Percentiles rank a stretch among this genome's conserved stretches.
These are phyloP conservation scores for Ophraella communa DNA, from an alignment of 2,888 invertebrate species.

Conservation along the genomic window DNA sequence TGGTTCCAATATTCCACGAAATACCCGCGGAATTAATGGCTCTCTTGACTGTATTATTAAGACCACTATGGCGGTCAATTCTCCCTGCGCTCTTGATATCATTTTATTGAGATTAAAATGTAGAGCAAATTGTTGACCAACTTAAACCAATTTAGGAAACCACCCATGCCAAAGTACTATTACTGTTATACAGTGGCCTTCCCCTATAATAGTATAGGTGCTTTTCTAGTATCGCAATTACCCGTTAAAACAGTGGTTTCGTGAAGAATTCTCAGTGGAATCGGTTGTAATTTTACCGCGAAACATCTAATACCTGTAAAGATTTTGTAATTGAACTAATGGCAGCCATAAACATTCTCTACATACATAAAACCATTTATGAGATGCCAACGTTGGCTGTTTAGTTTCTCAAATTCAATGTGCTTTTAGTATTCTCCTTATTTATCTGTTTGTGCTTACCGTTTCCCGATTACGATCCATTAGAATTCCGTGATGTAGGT, in stretches of 20 bases:
- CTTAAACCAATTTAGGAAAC: too few relatives aligned
- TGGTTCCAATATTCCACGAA: too few relatives aligned
- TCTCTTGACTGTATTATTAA: too few relatives aligned
- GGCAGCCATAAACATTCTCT: constrained; percentile 32
- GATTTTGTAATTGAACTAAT: constrained; percentile 37
- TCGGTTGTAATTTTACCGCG: constrained; percentile 29
- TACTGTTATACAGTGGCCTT: too few relatives aligned
- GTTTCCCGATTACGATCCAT: constrained; percentile 8
- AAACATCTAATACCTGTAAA: constrained; percentile 34
- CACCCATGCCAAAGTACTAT: too few relatives aligned
- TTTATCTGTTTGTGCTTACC: constrained; percentile 14
- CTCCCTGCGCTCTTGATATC: too few relatives aligned
- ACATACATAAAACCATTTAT: constrained; percentile 37
- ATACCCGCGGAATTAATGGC: too few relatives aligned
- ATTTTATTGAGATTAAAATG: too few relatives aligned
- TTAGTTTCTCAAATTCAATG: constrained; percentile 29
- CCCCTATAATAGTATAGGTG: too few relatives aligned
- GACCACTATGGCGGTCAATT: too few relatives aligned
- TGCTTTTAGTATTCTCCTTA: constrained; percentile 33
- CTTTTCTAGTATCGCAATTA: background rate
- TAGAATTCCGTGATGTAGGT: constrained; percentile 3
- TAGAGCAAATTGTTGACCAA: too few relatives aligned
- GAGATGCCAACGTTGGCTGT: constrained; percentile 29
- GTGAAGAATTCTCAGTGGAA: constrained; percentile 15
- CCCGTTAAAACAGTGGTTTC: constrained; percentile 20